Evolutionary conservation across 2,888 invertebrate species (phyloP).

Genomic region (Allolobophora icterica): DNA sequence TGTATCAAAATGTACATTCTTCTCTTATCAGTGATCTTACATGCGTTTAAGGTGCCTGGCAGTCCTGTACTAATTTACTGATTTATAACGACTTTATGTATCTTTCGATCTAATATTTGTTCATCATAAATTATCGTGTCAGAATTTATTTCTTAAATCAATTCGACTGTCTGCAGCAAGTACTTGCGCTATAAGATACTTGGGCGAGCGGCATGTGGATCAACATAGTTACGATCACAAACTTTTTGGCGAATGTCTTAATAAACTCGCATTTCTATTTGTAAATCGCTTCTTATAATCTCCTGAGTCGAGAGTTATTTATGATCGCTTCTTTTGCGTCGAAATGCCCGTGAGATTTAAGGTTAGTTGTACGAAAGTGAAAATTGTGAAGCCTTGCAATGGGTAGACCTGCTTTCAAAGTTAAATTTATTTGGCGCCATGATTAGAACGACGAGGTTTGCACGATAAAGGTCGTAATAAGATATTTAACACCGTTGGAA

Average conservation of each 20-base stretch:
- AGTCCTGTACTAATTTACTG: no score
- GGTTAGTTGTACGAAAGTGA: not conserved
- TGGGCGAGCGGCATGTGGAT: not conserved
- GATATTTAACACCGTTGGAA: not conserved
- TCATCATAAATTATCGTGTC: no score
- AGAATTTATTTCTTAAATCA: no score
- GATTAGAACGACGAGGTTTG: not conserved
- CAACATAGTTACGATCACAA: not conserved
- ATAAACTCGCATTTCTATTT: not conserved
- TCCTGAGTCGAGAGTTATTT: not conserved
- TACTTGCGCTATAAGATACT: not conserved
- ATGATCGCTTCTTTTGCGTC: not conserved
- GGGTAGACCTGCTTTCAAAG: not conserved
- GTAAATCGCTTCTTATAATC: not conserved
- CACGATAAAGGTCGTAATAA: not conserved
- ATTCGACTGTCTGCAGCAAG: no score
- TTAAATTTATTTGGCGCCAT: slow-evolving; percentile 1
- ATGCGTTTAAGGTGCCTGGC: no score
- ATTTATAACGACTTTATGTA: no score
- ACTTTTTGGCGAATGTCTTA: not conserved
- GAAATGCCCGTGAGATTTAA: slow-evolving; percentile 11
- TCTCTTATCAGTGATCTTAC: no score
- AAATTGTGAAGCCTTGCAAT: not conserved
- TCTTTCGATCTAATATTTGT: no score
- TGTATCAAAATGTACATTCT: no score